Evolutionary conservation across 1,140 invertebrate genomes (phyloP).

Genomic region (Drepana arcuata): DNA sequence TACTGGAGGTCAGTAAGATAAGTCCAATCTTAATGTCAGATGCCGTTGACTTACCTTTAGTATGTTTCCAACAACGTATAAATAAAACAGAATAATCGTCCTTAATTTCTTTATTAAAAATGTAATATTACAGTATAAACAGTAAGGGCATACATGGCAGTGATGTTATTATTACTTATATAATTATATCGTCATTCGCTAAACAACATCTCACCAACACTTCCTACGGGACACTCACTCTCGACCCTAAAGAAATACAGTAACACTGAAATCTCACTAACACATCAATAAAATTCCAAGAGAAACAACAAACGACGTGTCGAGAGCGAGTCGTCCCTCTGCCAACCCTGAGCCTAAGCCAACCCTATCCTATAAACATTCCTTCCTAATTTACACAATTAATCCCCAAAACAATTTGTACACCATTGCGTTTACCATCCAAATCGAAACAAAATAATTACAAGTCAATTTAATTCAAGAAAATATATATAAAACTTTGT

Average conservation of each 20-base stretch:
- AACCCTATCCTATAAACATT: too few relatives aligned
- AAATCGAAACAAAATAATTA: conserved; percentile 22
- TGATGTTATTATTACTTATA: conserved; percentile 63
- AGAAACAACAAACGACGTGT: conserved; percentile 56
- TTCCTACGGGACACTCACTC: conserved; percentile 15
- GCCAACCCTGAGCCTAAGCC: conserved; percentile 40
- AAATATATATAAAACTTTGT: too few relatives aligned
- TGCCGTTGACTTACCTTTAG: too few relatives aligned
- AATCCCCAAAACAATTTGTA: conserved; percentile 39
- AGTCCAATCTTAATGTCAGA: too few relatives aligned
- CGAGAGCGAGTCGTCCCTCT: conserved; percentile 28
- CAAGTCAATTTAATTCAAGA: conserved; percentile 21
- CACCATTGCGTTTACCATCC: conserved; percentile 36
- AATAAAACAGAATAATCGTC: too few relatives aligned
- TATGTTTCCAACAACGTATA: too few relatives aligned
- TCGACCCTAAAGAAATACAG: conserved; percentile 29
- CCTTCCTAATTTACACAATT: conserved; percentile 36
- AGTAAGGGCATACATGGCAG: conserved; percentile 70
- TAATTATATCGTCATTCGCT: conserved; percentile 45
- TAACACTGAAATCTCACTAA: conserved; percentile 55
- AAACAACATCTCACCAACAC: conserved; percentile 38
- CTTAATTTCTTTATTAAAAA: conserved; percentile 63
- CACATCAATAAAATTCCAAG: conserved; percentile 58
- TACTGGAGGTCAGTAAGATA: too few relatives aligned
- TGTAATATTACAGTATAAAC: conserved; percentile 67